These are phyloP conservation scores for Hippasteria phrygiana DNA, from an alignment of 53 echinoderm and acorn worm species.

Conservation along the genomic window DNA sequence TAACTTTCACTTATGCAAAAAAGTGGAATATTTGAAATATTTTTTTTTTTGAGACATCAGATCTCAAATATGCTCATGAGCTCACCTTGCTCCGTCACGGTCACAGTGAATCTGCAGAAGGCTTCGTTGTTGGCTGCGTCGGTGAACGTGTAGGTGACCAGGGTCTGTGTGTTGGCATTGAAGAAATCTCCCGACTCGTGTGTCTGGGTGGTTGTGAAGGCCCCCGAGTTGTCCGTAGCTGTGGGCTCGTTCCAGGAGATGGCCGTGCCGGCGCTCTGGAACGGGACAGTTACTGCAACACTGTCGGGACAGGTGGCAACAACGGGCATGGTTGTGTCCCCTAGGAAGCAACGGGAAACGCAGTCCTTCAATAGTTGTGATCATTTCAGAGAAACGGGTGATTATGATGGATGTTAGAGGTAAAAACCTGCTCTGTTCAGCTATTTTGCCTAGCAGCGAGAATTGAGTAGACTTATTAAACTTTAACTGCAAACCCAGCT, in stretches of 20 bases:
- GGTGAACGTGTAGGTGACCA: conserved; percentile 72
- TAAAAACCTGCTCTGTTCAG: too few species aligned
- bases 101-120: conserved; percentile 72
- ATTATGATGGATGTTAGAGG: too few species aligned
- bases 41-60: too few species aligned
- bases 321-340: conserved; percentile 47
- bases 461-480: too few species aligned
- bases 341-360: not conserved
- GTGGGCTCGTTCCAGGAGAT: conserved; percentile 76
- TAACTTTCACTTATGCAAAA: too few species aligned
- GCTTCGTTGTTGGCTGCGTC: conserved; percentile 67
- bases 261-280: conserved; percentile 40
- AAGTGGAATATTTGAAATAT: too few species aligned
- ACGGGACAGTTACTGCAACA: not conserved
- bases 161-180: conserved; percentile 44
- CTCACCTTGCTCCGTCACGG: conserved; percentile 63
- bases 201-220: conserved; percentile 64
- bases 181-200: conserved; percentile 67
- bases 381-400: too few species aligned
- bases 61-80: too few species aligned
- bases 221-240: conserved; percentile 75
- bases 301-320: conserved; percentile 66
- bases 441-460: too few species aligned
- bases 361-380: not conserved
- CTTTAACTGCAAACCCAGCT: too few species aligned